Base-by-base conservation (phyloP, 2,113 vertebrate genomes). In the Ptilorrhoa leucosticta region DNA sequence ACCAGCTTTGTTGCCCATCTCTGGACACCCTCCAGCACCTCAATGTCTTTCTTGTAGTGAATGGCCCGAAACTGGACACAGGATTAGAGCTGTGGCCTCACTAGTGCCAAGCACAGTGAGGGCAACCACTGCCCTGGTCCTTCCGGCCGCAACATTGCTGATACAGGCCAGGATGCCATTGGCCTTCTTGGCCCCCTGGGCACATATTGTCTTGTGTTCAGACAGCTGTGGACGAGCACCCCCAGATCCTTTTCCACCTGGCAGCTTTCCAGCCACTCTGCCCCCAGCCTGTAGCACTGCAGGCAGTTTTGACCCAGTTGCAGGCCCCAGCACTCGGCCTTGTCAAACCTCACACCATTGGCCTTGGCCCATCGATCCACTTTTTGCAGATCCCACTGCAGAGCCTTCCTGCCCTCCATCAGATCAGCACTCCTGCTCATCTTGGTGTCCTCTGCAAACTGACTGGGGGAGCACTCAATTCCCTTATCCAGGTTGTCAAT, bases 181-280 rank as follows among this genome's bases (percentile, higher is more conserved):
- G 54, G 22, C 16, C 13, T 33, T 7, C 27, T 33, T 60, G 72
- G 54, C 33, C 39, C 22, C 27, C 44, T 42, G 16, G 10, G 6
- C 7, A 31, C 16, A 35, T 0, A 0, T 0, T 76, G 9, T 27
- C 20, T 66, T 0, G 0, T 11, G 13, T 50, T 66, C 51, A 58
- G 42, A 13, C 0, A 0, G 5, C 30, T 76, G 16, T 6, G 16
- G 3, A 48, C 4, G 13, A 48, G 11, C 26, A 35, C 6, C 3
- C 5, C 18, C 18, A 16, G 28, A 4, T n/a, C 12, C 27, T 60
- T 39, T 53, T 39, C 18, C 22, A 10, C 33, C 6, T 22, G 10
- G 27, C 19, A 61, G 22, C 3, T 39, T 60, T 60, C 18, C 45
- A 68, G 17, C 4, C 4, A 2, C 22, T 60, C 37, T 28, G 10